These are phyloP conservation scores for Tokudaia tokunoshimensis DNA, from an alignment of 2,797 vertebrate genomes.

Conservation along the genomic window DNA sequence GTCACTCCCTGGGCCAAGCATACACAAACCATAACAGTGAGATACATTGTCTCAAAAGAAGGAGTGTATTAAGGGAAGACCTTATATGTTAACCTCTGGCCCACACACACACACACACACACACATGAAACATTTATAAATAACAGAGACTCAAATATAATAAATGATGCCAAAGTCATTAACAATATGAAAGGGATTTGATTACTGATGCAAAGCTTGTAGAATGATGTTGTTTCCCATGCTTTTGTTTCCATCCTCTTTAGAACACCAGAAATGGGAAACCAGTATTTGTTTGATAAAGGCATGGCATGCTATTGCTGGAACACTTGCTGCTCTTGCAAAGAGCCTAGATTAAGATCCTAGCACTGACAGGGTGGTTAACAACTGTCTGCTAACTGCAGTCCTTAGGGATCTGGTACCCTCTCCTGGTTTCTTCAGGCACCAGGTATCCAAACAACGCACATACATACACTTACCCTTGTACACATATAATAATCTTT, in stretches of 20 bases:
- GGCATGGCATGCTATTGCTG: neutral
- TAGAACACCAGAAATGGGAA: neutral
- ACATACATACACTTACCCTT: neutral
- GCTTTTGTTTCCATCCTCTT: neutral
- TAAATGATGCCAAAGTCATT: neutral
- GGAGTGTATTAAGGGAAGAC: neutral
- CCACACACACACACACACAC: neutral
- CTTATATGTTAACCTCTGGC: neutral
- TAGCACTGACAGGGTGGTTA: neutral
- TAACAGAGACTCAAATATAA: neutral
- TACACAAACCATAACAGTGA: neutral
- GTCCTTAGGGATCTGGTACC: neutral
- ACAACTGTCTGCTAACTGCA: neutral
- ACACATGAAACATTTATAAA: neutral
- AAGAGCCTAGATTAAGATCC: neutral
- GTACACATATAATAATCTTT: neutral
- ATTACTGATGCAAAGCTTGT: slow-evolving; percentile 16
- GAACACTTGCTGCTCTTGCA: neutral
- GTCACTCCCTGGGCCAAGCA: too few species aligned
- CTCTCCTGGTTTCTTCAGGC: neutral
- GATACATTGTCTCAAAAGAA: neutral
- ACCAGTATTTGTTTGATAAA: slow-evolving; percentile 37
- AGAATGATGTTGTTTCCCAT: neutral
- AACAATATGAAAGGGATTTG: neutral
- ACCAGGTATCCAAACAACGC: neutral